Percentiles rank a stretch among this genome's conserved stretches.
These are phyloP conservation scores for Pitta sordida DNA, from an alignment of 2,113 vertebrate species.

Conservation along the genomic window DNA sequence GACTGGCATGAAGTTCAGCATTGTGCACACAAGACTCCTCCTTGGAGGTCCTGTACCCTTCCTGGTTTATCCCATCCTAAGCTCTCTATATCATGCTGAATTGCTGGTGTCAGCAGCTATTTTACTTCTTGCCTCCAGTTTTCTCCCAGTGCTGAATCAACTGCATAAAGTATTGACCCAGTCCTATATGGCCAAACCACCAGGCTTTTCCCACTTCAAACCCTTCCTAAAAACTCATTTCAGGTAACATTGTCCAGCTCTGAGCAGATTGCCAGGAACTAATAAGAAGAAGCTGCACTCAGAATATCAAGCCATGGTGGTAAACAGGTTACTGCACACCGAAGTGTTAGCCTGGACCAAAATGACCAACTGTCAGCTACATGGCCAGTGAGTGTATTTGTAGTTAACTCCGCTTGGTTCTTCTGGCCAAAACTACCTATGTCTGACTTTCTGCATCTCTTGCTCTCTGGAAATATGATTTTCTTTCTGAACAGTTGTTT, in stretches of 20 bases:
- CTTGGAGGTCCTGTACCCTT: not conserved
- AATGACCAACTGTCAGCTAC: not conserved
- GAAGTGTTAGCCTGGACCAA: not conserved
- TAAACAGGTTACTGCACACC: not conserved
- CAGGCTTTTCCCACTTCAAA: not conserved
- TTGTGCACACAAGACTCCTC: not conserved
- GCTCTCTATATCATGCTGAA: not conserved
- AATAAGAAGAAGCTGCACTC: not conserved
- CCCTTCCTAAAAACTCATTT: not conserved
- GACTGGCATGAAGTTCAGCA: fast-evolving
- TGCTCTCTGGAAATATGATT: not conserved
- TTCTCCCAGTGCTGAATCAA: not conserved
- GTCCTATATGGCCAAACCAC: not conserved
- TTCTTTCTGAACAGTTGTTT: not conserved
- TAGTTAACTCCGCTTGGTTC: not conserved
- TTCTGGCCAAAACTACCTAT: not conserved
- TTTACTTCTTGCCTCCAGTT: not conserved
- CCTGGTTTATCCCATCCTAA: not conserved
- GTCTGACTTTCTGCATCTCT: not conserved
- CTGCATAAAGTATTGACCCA: not conserved
- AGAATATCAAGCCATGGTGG: not conserved
- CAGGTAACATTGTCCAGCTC: not conserved
- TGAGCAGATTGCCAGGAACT: not conserved
- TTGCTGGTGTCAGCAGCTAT: not conserved
- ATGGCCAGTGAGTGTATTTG: not conserved